Evolutionary conservation across 35 echinoderm and acorn worm species (phyloP).

Genomic region (Amphiura filiformis): DNA sequence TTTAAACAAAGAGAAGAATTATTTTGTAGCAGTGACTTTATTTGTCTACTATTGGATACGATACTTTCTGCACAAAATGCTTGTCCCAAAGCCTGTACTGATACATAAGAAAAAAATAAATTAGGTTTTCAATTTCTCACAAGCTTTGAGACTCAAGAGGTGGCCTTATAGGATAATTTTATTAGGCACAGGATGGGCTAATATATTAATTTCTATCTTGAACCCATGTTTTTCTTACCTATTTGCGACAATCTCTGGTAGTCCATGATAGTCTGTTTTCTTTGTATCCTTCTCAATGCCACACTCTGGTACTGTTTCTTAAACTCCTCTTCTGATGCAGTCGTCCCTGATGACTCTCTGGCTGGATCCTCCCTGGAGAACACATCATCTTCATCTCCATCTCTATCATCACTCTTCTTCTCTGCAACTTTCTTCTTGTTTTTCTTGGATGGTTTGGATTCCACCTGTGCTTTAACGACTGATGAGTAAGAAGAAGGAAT

Average conservation of each 20-base stretch:
- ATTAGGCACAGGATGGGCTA: too few relatives aligned
- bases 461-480: background rate
- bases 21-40: too few relatives aligned
- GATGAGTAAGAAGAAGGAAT: background rate
- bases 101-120: too few relatives aligned
- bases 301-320: slow-evolving; percentile 45
- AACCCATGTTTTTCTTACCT: too few relatives aligned
- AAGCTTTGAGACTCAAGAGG: too few relatives aligned
- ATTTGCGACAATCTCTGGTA: slow-evolving; percentile 73
- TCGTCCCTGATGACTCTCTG: slow-evolving; percentile 67
- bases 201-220: too few relatives aligned
- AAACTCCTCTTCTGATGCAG: slow-evolving; percentile 80
- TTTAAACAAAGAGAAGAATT: too few relatives aligned
- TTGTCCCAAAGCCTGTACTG: too few relatives aligned
- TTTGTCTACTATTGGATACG: too few relatives aligned
- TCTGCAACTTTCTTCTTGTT: background rate
- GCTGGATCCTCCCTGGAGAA: slow-evolving; percentile 1
- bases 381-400: slow-evolving; percentile 14
- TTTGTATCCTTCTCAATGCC: slow-evolving; percentile 45
- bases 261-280: slow-evolving; percentile 57
- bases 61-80: too few relatives aligned
- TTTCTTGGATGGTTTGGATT: background rate
- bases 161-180: too few relatives aligned
- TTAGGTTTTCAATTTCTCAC: too few relatives aligned
- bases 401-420: background rate